Percentiles rank a stretch among this genome's conserved stretches.
Conservation (phyloP, 2,888 invertebrate species). For the Lasius fuliginosus region DNA sequence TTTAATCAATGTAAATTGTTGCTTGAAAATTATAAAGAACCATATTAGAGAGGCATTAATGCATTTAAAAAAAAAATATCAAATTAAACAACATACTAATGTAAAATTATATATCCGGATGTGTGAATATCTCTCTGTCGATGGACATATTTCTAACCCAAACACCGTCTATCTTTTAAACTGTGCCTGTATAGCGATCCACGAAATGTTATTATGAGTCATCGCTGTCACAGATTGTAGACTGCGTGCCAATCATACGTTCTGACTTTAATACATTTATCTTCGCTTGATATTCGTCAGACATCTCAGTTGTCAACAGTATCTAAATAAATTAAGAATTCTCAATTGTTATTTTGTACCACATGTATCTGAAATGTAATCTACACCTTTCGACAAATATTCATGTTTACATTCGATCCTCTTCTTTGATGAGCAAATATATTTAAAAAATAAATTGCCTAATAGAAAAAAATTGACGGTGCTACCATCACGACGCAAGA, state of each 20-base stretch:
- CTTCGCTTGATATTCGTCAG: constrained; percentile 41
- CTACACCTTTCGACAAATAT: background rate
- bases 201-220: constrained; percentile 52
- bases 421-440: constrained; percentile 1
- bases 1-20: background rate
- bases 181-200: constrained; percentile 26
- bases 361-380: background rate
- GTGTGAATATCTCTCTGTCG: background rate
- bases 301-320: background rate
- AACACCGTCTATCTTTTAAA: constrained; percentile 44
- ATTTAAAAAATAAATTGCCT: background rate
- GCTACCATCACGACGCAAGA: constrained; percentile 15
- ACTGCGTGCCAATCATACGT: constrained; percentile 53
- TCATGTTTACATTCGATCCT: background rate
- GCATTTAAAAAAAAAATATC: background rate
- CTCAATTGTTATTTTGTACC: background rate
- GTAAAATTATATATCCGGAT: background rate
- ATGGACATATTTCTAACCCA: background rate
- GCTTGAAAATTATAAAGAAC: background rate
- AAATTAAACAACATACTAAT: background rate
- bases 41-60: background rate
- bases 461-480: background rate
- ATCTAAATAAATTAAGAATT: background rate
- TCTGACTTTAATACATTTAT: constrained; percentile 35
- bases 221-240: constrained; percentile 39